These are phyloP conservation scores for Acrocephalus scirpaceus DNA, from an alignment of 2,797 vertebrate genomes.

Conservation along the genomic window DNA sequence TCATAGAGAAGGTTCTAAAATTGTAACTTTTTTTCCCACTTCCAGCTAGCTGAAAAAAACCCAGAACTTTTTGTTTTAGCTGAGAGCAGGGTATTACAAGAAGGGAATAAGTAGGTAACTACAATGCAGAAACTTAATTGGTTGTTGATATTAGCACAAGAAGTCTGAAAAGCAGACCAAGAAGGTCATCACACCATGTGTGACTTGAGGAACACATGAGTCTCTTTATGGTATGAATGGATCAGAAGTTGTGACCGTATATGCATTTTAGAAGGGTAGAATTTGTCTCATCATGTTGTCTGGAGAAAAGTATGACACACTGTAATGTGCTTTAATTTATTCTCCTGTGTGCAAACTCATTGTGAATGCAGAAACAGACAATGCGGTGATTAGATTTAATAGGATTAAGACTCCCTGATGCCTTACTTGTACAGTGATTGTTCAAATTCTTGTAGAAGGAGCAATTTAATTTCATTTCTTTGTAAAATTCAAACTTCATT, in stretches of 20 bases:
- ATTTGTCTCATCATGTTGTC: background rate
- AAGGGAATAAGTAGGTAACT: background rate
- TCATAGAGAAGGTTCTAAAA: background rate
- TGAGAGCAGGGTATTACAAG: background rate
- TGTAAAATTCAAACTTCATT: slow-evolving; percentile 49
- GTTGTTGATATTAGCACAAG: background rate
- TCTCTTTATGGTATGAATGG: background rate
- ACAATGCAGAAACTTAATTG: background rate
- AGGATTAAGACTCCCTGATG: slow-evolving; percentile 52
- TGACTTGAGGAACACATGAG: background rate
- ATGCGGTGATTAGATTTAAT: slow-evolving; percentile 49
- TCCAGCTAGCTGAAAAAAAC: background rate
- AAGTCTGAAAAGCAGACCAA: background rate
- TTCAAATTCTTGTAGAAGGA: slow-evolving; percentile 39
- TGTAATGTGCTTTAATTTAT: slow-evolving; percentile 39
- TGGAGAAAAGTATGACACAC: background rate
- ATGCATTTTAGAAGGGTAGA: background rate
- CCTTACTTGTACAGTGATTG: slow-evolving; percentile 31
- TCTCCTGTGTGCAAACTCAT: slow-evolving; percentile 19
- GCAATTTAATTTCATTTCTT: slow-evolving; percentile 42
- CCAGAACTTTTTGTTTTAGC: background rate
- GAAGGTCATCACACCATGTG: background rate
- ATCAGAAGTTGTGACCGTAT: background rate
- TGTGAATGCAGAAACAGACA: slow-evolving; percentile 33
- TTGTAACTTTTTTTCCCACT: background rate